Evolutionary conservation across 2,888 invertebrate genomes (phyloP).

Genomic region (Cataglyphis cursor): DNA sequence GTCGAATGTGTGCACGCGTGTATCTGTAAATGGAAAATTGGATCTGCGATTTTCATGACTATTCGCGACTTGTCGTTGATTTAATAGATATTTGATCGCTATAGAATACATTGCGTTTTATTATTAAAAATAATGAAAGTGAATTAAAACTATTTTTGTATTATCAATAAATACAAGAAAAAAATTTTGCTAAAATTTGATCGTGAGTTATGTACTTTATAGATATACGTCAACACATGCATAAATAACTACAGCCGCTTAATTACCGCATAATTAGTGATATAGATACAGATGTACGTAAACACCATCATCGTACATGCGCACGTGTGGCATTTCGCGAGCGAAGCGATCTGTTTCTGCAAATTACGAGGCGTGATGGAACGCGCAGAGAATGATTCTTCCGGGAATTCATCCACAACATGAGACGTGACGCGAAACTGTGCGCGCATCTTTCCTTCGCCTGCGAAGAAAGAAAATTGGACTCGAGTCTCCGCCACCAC

Average conservation of each 20-base stretch:
- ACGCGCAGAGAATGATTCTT: slow-evolving; percentile 33
- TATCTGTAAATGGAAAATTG: slow-evolving; percentile 10
- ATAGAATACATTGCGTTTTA: background rate
- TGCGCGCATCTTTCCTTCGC: background rate
- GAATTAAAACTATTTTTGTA: background rate
- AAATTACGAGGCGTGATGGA: slow-evolving; percentile 32
- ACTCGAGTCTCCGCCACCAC: slow-evolving; percentile 29
- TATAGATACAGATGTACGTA: slow-evolving; percentile 1
- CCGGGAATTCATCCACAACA: slow-evolving; percentile 20
- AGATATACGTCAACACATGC: background rate
- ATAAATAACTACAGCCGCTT: background rate
- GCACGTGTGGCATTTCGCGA: slow-evolving; percentile 33
- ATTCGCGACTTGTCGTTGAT: background rate
- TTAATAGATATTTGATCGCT: background rate
- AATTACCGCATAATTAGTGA: background rate
- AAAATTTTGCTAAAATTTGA: background rate
- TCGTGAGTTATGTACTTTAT: background rate
- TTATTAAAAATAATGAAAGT: background rate
- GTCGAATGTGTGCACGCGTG: slow-evolving; percentile 8
- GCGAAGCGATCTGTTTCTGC: background rate
- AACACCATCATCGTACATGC: background rate
- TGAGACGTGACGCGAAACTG: slow-evolving; percentile 20
- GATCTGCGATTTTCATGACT: background rate
- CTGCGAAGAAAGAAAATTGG: slow-evolving; percentile 46
- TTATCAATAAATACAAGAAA: background rate